phyloP scores from a whole-genome alignment of 2,888 invertebrate species.

The Colostygia pectinataria region DNA sequence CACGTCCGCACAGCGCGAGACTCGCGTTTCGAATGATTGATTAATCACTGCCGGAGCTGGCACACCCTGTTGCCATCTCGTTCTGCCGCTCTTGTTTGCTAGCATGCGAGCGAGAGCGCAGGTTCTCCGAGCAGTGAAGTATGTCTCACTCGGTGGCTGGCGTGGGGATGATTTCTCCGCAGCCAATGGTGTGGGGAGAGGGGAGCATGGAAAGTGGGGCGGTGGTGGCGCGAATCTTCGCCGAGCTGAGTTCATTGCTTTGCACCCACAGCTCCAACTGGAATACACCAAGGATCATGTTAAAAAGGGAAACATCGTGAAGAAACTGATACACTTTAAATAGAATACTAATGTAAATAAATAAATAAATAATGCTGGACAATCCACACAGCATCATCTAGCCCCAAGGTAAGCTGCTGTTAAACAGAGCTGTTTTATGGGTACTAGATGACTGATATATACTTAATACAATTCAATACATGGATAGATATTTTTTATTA shows the following conservation, averaged over 20 bases:
- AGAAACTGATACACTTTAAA: no score
- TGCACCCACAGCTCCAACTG: slow-evolving; percentile 80
- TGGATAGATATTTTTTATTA: no score
- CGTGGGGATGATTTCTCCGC: slow-evolving; percentile 62
- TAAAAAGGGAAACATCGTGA: background rate
- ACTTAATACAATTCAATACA: no score
- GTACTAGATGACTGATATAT: no score
- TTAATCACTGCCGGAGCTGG: slow-evolving; percentile 50
- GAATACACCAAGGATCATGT: slow-evolving; percentile 32
- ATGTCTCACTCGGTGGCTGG: slow-evolving; percentile 55
- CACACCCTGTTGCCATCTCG: slow-evolving; percentile 47
- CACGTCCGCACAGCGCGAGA: slow-evolving; percentile 41
- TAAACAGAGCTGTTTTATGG: no score
- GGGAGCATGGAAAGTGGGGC: slow-evolving; percentile 47
- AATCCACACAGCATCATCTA: no score
- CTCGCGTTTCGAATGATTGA: slow-evolving; percentile 35
- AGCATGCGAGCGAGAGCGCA: slow-evolving; percentile 47
- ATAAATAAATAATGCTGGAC: no score
- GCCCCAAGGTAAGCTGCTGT: no score
- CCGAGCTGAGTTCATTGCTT: slow-evolving; percentile 76
- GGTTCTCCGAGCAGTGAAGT: slow-evolving; percentile 55
- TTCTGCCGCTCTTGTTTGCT: slow-evolving; percentile 38
- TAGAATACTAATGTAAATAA: no score
- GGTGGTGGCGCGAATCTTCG: slow-evolving; percentile 60
- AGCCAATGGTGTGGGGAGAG: slow-evolving; percentile 48